These are phyloP conservation scores for Caerostris darwini DNA, from an alignment of 1,140 invertebrate species.

Conservation along the genomic window DNA sequence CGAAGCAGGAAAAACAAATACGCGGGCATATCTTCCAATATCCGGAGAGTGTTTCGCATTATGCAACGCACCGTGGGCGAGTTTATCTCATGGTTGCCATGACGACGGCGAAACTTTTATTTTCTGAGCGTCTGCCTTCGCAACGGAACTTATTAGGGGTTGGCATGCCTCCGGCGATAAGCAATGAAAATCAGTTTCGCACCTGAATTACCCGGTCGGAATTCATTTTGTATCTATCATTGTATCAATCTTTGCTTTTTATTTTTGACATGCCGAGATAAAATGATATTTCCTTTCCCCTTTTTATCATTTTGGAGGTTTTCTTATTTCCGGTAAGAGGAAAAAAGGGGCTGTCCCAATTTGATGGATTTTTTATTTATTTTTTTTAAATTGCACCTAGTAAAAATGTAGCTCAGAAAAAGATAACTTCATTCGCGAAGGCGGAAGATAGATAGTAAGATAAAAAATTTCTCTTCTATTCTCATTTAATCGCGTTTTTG, in stretches of 20 bases:
- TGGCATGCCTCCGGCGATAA: background rate
- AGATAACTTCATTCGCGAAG: too few relatives aligned
- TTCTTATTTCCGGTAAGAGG: background rate
- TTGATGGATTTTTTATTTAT: too few relatives aligned
- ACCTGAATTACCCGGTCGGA: background rate
- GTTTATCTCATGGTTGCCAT: conserved; percentile 24
- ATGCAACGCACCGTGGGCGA: conserved; percentile 4
- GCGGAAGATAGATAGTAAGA: too few relatives aligned
- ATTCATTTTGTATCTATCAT: background rate
- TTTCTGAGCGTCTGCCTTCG: background rate
- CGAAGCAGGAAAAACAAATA: conserved; percentile 19
- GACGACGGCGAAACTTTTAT: background rate
- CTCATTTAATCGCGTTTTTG: too few relatives aligned
- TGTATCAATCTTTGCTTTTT: conserved; percentile 21
- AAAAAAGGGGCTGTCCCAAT: too few relatives aligned
- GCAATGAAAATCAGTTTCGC: conserved; percentile 31
- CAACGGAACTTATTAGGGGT: conserved; percentile 31
- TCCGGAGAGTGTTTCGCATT: conserved; percentile 20
- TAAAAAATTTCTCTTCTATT: too few relatives aligned
- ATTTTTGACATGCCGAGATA: background rate
- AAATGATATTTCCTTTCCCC: background rate
- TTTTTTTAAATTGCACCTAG: background rate
- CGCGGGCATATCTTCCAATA: conserved; percentile 15
- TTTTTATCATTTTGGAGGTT: background rate
- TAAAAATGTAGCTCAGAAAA: too few relatives aligned